A percentile compares a stretch with the other conserved stretches of the same genome.
These are phyloP conservation scores for Cyclopterus lumpus DNA, from an alignment of 2,797 vertebrate genomes.

Conservation along the genomic window DNA sequence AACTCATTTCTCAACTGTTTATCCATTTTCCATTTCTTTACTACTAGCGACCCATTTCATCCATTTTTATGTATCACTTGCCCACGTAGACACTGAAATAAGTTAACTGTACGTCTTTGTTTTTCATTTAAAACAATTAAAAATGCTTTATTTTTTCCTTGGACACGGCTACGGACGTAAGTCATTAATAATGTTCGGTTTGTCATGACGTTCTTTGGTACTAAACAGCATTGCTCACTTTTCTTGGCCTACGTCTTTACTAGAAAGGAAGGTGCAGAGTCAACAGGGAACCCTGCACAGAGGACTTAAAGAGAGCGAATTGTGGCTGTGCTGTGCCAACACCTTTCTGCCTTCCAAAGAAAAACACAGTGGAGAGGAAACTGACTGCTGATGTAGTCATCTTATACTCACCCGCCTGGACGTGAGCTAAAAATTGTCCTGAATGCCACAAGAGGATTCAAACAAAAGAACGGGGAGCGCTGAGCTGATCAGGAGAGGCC, in stretches of 20 bases:
- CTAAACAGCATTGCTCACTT: slow-evolving; percentile 58
- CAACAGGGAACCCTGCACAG: slow-evolving; percentile 35
- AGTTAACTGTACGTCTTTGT: background rate
- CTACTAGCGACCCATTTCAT: background rate
- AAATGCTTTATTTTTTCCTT: slow-evolving; percentile 1
- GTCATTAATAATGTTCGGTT: slow-evolving; percentile 36
- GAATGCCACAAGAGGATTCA: slow-evolving; percentile 73
- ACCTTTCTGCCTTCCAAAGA: slow-evolving; percentile 64
- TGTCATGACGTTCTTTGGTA: slow-evolving; percentile 43
- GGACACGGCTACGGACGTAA: slow-evolving; percentile 34
- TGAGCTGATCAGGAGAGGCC: slow-evolving; percentile 68
- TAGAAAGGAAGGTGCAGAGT: slow-evolving; percentile 36
- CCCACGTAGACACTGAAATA: background rate
- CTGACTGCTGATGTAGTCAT: slow-evolving; percentile 79
- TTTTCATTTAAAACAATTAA: background rate
- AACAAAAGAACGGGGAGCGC: slow-evolving; percentile 68
- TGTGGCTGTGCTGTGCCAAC: slow-evolving; percentile 40
- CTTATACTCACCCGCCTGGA: slow-evolving; percentile 72
- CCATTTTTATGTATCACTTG: background rate
- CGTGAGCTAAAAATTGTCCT: slow-evolving; percentile 76
- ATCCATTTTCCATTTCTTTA: background rate
- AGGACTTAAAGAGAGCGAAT: slow-evolving; percentile 32
- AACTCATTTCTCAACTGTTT: background rate
- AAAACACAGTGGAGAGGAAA: slow-evolving; percentile 76
- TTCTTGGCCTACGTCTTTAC: slow-evolving; percentile 46